phyloP scores from a whole-genome alignment of 2,113 vertebrate species.

The Grantiella picta region DNA sequence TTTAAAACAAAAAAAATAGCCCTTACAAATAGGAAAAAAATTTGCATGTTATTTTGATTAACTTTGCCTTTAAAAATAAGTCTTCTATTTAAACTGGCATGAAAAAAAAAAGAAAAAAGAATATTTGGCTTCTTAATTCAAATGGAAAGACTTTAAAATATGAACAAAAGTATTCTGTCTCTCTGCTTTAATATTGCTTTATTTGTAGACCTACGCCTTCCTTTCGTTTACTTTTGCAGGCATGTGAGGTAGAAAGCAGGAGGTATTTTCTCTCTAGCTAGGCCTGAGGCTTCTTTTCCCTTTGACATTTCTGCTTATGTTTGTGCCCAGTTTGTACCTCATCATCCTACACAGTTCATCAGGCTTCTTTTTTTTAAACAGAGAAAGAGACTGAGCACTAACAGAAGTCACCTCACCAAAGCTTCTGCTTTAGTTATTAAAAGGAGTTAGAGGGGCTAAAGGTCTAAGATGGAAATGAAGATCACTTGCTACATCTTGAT shows the following conservation, averaged over 20 bases:
- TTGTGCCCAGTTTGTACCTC: not conserved
- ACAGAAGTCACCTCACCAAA: not conserved
- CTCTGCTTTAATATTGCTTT: not conserved
- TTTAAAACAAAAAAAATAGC: not conserved
- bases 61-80: not conserved
- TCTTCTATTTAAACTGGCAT: not conserved
- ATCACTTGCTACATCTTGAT: not conserved
- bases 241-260: not conserved
- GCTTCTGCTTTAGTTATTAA: not conserved
- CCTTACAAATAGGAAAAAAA: not conserved
- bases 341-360: not conserved
- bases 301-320: not conserved
- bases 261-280: not conserved
- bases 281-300: not conserved
- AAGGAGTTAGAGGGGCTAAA: not conserved
- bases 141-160: slow-evolving; percentile 35
- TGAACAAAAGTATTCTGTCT: not conserved
- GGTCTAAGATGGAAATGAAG: not conserved
- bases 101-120: not conserved
- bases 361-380: not conserved
- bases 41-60: not conserved
- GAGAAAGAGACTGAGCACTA: not conserved
- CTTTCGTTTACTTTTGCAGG: not conserved
- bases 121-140: not conserved
- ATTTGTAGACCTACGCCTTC: not conserved